Evolutionary conservation across 2,888 invertebrate species (phyloP), one percentile per base, ranked within the genome.

Genomic region (Clivina fossor): DNA sequence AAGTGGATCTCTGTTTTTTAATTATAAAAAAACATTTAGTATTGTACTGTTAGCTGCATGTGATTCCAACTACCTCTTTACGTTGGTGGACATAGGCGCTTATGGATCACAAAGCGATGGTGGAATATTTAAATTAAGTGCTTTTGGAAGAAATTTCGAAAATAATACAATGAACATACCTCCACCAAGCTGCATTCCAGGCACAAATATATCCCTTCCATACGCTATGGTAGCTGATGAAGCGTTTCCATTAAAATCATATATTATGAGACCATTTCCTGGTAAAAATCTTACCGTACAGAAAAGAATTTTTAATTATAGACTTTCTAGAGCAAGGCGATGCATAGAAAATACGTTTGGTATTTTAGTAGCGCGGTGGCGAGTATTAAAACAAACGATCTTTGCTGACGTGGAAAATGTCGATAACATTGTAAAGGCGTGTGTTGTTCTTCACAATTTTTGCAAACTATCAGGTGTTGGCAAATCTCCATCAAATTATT

Each of bases 61-160:
- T 32, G 65, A 66, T 56, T 59, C 62, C 4, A 55, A 62, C 24
- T 65, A 64, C 40, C 54, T 55, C 46, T 66, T 66, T 47, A 58
- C 58, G 15, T 61, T 58, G 40, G 62, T 58, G 3, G 60, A 65
- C 35, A 55, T 64, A 24, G 67, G 64, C 4, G 60, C 57, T 37
- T 62, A 65, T 54, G 65, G 63, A 22, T 60, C 63, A 49, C 58
- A 63, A 44, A 59, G 59, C 18, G 64, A 66, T 57, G 64, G 64
- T 13, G 64, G 62, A 16, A 58, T 64, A 16, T 62, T 62, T 40
- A 49, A 40, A 41, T 53, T 54, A 18, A 43, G 33, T 16, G 9
- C 11, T 37, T 30, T 58, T 13, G 19, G 38, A 28, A 19, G 30
- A 18, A 11, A 33, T 11, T 24, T 56, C 24, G 24, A 40, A 51